Evolutionary conservation across 2,113 vertebrate species (phyloP), one percentile per base, ranked within the genome.

Genomic region (Poicephalus gulielmi): DNA sequence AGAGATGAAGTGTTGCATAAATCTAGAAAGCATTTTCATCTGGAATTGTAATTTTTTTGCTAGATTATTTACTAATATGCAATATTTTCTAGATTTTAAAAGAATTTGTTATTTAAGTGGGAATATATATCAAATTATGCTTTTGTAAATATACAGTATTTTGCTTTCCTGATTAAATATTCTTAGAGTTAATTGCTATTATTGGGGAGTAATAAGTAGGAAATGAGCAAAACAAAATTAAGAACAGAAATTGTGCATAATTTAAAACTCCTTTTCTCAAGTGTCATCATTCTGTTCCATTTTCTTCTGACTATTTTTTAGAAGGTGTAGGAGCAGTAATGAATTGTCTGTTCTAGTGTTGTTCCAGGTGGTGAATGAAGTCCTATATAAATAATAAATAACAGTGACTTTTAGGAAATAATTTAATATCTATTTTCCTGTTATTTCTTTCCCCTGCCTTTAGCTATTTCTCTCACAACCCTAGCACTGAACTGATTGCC

Each of bases 181-280:
- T 75, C 41, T 66, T 16, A 1, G 8, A 10, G 14, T 39, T 27
- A 41, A 24, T 73, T 25, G 35, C 62, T 66, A 11, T 30, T 81
- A 14, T 2, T 83, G 10, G 9, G 11, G 14, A n/a, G 4, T 49
- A 75, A 22, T 22, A 46, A 71, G 50, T 15, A 52, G 11, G 6
- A 92, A 82, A 77, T 7, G 50, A 44, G 2, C 1, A 70, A 69
- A 83, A 83, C 13, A 46, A 66, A 25, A 28, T 13, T 23, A 11
- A 63, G 0, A 50, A 11, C 2, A 35, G 22, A 33, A 31, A 55
- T 31, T 47, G 1, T 9, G 6, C 3, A 37, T 35, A 22, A 75
- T 28, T 70, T 44, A 43, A 63, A 79, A 35, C 1, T 33, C 6
- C 28, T 74, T 78, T 82, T 71, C 8, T 70, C 14, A 33, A 79